phyloP scores from a whole-genome alignment of 2,797 vertebrate genomes.

The Periparus ater region DNA sequence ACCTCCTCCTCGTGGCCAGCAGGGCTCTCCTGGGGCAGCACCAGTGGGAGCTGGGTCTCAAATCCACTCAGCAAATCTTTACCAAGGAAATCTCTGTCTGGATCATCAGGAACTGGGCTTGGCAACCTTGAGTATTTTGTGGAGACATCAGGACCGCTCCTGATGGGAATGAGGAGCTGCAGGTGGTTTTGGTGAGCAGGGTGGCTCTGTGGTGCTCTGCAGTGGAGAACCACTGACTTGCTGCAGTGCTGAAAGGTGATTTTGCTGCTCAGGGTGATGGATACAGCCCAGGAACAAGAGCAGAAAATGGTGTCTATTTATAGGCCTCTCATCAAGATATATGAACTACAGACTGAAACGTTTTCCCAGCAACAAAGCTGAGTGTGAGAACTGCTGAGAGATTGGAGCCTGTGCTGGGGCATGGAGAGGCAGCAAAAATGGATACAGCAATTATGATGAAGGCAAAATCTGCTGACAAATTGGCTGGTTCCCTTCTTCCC shows the following conservation, averaged over 20 bases:
- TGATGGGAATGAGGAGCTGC: background rate
- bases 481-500: background rate
- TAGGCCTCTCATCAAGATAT: background rate
- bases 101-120: background rate
- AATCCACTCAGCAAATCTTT: background rate
- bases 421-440: background rate
- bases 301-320: background rate
- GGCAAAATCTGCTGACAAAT: background rate
- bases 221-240: background rate
- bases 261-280: background rate
- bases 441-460: background rate
- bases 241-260: background rate
- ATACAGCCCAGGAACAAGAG: background rate
- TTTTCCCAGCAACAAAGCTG: background rate
- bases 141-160: background rate
- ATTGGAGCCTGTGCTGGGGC: background rate
- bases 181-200: background rate
- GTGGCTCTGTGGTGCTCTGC: background rate
- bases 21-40: background rate
- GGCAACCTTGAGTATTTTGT: background rate
- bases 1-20: accelerated
- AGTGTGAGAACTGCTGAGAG: background rate
- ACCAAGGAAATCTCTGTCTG: background rate
- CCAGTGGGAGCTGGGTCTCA: background rate
- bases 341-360: background rate